Evolutionary conservation across 2,888 invertebrate genomes (phyloP), one percentile per base, ranked within the genome.

Genomic region (Phoenoteleia sp.): DNA sequence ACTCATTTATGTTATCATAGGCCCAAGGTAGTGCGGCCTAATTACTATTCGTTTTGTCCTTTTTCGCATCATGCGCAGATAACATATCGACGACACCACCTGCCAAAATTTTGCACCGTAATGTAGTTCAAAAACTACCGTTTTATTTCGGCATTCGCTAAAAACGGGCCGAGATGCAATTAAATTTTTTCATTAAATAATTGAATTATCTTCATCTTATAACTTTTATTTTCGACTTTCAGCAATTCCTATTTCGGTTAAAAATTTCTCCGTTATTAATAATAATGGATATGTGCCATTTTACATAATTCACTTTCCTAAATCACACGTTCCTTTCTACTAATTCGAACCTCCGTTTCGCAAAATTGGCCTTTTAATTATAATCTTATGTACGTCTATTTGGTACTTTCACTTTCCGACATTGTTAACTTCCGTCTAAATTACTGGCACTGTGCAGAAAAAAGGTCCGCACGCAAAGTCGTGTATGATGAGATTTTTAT

Each of bases 21-120:
- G 39, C 21, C 7, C 17, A 19, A 42, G 56, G 13, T 23, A 27
- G 45, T 58, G 27, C 27, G n/a, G 45, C 29, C 71, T 58, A 71
- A 71, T 71, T 71, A 71, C 58, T 29, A 56, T 54, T 56, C 56
- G 45, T 36, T 71, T 25, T 36, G 52, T 69, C 56, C 67, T 36
- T 67, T 52, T 67, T 29, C 36, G 42, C 25, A 27, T 42, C 56
- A 9, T 19, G 1, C 17, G 15, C 11, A 69, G 69, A 69, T 69
- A 69, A 42, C 39, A 42, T 56, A 56, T 86, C 81, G 79, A 82
- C 84, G 81, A 60, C n/a, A n/a, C n/a, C 80, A 76, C 88, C 88
- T 88, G 88, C 88, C 86, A 49, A 75, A 64, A 77, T 77, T 84
- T 74, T 87, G 83, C 85, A 83, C 84, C 86, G 79, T 81, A 42